Conservation (phyloP, 2,888 invertebrate species). For the Acanthosepion lycidas region DNA sequence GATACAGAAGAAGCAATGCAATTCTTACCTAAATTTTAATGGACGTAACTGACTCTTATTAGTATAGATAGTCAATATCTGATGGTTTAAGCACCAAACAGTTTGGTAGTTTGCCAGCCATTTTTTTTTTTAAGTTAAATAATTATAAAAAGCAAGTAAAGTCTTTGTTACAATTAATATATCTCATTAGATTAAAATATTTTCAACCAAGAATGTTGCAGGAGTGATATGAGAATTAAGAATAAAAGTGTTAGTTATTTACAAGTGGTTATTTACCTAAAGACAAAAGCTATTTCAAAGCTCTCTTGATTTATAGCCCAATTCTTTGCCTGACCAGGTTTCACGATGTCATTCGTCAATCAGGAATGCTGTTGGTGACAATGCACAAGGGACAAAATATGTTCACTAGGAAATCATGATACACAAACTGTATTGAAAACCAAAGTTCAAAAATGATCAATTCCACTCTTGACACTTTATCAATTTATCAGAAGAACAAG, state of each 20-base stretch:
- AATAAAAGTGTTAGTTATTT: not conserved
- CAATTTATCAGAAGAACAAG: no score
- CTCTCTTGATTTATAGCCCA: not conserved
- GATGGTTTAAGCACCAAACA: not conserved
- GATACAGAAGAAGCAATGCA: not conserved
- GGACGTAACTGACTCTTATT: not conserved
- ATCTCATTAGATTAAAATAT: no score
- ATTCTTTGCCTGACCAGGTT: not conserved
- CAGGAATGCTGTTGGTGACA: not conserved
- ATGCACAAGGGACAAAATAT: not conserved
- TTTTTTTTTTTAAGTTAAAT: no score
- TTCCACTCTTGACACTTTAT: no score
- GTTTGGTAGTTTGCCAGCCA: not conserved
- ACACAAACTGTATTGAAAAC: not conserved
- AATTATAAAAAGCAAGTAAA: not conserved
- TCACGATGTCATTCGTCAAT: not conserved
- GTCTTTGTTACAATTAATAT: not conserved
- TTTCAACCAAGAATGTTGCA: no score
- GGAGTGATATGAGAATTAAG: no score
- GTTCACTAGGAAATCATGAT: not conserved
- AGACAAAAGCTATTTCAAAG: not conserved
- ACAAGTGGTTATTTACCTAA: not conserved
- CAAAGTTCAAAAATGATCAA: not conserved
- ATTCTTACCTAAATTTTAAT: not conserved
- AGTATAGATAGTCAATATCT: not conserved